Percentiles rank a stretch among this genome's conserved stretches.
Evolutionary conservation across 2,113 vertebrate genomes (phyloP).

Genomic region (Dermatemys mawii): DNA sequence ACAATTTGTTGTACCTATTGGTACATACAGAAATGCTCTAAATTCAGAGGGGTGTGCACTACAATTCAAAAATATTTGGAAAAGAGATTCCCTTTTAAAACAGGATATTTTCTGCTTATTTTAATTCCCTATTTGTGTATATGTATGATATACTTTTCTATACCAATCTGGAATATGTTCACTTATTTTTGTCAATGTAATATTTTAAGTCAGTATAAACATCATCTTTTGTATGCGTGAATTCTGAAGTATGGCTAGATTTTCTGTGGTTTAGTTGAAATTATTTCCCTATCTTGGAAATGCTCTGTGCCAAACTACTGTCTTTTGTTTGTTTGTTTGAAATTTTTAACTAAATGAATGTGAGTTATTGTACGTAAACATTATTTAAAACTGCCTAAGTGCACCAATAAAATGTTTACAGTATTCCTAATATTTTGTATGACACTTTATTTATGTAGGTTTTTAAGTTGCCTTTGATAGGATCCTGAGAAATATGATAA

Average conservation of each 20-base stretch:
- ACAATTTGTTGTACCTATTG: constrained; percentile 70
- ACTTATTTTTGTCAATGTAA: constrained; percentile 8
- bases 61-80: constrained; percentile 49
- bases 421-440: neutral
- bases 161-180: constrained; percentile 45
- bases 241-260: constrained; percentile 32
- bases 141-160: constrained; percentile 49
- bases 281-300: constrained; percentile 65
- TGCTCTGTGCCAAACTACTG: constrained; percentile 54
- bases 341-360: constrained; percentile 40
- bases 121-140: constrained; percentile 43
- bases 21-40: constrained; percentile 63
- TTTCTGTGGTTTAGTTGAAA: constrained; percentile 39
- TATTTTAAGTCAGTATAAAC: constrained; percentile 48
- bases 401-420: constrained; percentile 55
- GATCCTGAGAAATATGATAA: neutral
- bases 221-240: constrained; percentile 23
- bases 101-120: constrained; percentile 59
- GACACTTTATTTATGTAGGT: neutral
- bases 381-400: constrained; percentile 33
- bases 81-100: constrained; percentile 46
- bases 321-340: constrained; percentile 18
- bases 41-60: constrained; percentile 35
- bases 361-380: constrained; percentile 54
- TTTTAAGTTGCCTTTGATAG: neutral